phyloP scores from a whole-genome alignment of 2,113 vertebrate species.

The Turnix velox region DNA sequence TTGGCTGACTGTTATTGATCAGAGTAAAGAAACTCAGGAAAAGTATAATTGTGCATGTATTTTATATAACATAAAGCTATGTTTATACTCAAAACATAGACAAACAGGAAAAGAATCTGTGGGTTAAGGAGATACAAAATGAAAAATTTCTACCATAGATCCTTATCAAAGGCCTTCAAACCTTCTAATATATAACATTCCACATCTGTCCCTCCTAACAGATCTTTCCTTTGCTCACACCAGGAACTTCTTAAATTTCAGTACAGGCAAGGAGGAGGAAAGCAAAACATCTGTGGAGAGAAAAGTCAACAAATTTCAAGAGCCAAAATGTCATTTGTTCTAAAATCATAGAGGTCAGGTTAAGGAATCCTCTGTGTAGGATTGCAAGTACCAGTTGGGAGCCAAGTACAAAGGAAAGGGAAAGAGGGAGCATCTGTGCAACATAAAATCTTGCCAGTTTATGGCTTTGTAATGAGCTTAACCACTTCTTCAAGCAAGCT shows the following conservation, averaged over 20 bases:
- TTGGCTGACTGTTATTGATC: background rate
- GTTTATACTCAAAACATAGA: background rate
- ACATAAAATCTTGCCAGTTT: slow-evolving; percentile 6
- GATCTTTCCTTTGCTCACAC: background rate
- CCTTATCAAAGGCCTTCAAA: background rate
- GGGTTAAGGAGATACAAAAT: background rate
- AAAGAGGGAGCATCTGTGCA: slow-evolving; percentile 28
- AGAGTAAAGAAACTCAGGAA: background rate
- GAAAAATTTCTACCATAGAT: background rate
- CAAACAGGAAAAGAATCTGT: background rate
- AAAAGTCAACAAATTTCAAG: slow-evolving; percentile 72
- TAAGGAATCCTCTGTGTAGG: slow-evolving; percentile 53
- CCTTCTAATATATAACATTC: background rate
- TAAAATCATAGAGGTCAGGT: slow-evolving; percentile 47
- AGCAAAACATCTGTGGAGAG: slow-evolving; percentile 66
- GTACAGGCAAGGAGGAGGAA: slow-evolving; percentile 46
- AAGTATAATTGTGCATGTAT: background rate
- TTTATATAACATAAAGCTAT: background rate
- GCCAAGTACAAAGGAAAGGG: slow-evolving; percentile 44
- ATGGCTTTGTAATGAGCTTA: background rate
- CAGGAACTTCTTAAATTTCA: slow-evolving; percentile 70
- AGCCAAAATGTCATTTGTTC: slow-evolving; percentile 41
- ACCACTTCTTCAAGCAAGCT: background rate
- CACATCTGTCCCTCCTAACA: background rate
- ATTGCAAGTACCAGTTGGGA: slow-evolving; percentile 24